A percentile compares a stretch with the other conserved stretches of the same genome.
phyloP scores from a whole-genome alignment of 2,888 invertebrate genomes.

The Phymatocera aterrima region DNA sequence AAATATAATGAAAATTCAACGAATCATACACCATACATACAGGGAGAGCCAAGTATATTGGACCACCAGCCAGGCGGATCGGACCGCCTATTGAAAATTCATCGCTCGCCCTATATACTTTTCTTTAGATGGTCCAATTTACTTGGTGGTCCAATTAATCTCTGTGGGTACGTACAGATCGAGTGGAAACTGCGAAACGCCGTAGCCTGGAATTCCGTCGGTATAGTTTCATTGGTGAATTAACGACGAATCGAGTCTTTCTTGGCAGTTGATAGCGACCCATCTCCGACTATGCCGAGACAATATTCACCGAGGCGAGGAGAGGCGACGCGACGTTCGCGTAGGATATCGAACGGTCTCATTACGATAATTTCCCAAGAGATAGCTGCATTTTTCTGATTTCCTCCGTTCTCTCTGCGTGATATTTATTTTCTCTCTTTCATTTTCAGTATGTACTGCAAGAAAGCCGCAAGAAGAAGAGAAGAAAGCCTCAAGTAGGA shows the following conservation, averaged over 20 bases:
- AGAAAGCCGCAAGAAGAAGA: constrained; percentile 46
- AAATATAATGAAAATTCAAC: background rate
- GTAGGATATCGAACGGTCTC: constrained; percentile 67
- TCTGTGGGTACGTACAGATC: too few relatives aligned
- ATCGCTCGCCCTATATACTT: too few relatives aligned
- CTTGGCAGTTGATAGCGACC: constrained; percentile 16
- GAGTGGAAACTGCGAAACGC: background rate
- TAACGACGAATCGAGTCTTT: constrained; percentile 39
- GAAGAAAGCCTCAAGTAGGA: constrained; percentile 31
- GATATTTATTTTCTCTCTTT: constrained; percentile 47
- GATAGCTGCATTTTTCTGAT: constrained; percentile 70
- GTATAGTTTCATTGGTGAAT: constrained; percentile 1
- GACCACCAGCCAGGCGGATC: too few relatives aligned
- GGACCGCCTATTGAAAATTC: too few relatives aligned
- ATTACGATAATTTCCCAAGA: constrained; percentile 72
- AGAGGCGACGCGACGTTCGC: too few relatives aligned
- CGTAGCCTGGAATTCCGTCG: background rate
- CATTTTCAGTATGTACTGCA: constrained; percentile 45
- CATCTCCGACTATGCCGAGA: constrained; percentile 41
- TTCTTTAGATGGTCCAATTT: too few relatives aligned
- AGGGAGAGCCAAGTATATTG: too few relatives aligned
- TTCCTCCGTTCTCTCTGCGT: constrained; percentile 60
- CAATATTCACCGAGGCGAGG: constrained; percentile 47
- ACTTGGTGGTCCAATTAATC: too few relatives aligned
- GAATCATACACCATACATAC: background rate